Conservation (phyloP, 2,113 vertebrate genomes). For the Terrapene triunguis region DNA sequence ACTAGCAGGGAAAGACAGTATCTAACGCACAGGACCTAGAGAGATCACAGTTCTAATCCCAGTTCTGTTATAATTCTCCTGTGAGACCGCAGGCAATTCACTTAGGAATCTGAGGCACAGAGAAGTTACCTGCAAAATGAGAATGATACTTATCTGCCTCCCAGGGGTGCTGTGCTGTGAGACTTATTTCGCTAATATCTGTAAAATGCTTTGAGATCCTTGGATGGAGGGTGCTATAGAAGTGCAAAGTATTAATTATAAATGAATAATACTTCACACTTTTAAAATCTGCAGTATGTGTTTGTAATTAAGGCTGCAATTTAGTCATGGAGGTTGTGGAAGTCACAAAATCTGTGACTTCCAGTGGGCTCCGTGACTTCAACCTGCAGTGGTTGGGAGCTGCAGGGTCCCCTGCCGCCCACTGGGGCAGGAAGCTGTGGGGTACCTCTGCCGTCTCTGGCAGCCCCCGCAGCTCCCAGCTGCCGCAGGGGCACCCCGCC, state of each 20-base stretch:
- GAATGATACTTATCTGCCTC: neutral
- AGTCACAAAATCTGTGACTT: too few species aligned
- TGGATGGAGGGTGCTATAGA: neutral
- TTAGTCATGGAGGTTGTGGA: too few species aligned
- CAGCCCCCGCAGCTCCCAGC: too few species aligned
- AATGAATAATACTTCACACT: slow-evolving; percentile 54
- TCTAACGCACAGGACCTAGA: slow-evolving; percentile 36
- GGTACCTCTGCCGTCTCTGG: too few species aligned
- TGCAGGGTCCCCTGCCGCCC: too few species aligned
- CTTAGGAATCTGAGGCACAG: neutral
- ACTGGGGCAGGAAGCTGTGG: too few species aligned
- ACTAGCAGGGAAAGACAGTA: slow-evolving; percentile 49
- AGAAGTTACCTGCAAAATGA: slow-evolving; percentile 44
- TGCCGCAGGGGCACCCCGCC: too few species aligned
- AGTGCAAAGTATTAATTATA: slow-evolving; percentile 36
- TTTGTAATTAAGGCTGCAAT: neutral
- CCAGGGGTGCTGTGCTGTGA: neutral
- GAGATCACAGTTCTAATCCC: slow-evolving; percentile 14
- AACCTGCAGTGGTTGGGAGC: too few species aligned
- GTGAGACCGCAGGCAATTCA: neutral
- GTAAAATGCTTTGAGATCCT: slow-evolving; percentile 22
- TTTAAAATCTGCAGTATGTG: slow-evolving; percentile 57
- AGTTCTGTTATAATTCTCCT: slow-evolving; percentile 14
- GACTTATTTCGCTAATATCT: slow-evolving; percentile 40
- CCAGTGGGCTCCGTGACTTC: too few species aligned